Conservation (phyloP, 64 coral and sea anemone species). For the Trachythela sp. region DNA sequence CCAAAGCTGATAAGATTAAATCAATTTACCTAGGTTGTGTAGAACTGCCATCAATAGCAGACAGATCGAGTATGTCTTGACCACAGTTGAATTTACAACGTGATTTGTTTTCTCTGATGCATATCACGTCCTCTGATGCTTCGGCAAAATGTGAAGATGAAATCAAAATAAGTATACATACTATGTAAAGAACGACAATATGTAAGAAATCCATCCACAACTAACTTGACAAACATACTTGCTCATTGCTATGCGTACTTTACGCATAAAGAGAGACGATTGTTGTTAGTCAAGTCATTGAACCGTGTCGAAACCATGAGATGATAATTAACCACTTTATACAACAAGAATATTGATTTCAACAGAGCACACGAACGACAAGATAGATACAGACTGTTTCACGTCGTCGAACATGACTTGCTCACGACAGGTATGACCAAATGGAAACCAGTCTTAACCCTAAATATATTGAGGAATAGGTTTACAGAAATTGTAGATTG, state of each 20-base stretch:
- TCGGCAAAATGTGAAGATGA: not conserved
- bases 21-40: not conserved
- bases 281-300: not conserved
- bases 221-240: not conserved
- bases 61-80: not conserved
- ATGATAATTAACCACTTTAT: not conserved
- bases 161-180: not conserved
- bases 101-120: not conserved
- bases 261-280: not conserved
- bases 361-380: not conserved
- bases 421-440: too few relatives aligned
- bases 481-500: too few relatives aligned
- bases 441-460: too few relatives aligned
- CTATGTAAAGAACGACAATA: not conserved
- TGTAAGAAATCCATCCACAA: not conserved
- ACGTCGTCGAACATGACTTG: too few relatives aligned
- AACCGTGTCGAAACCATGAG: not conserved
- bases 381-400: too few relatives aligned
- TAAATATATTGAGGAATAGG: too few relatives aligned
- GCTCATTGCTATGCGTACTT: not conserved
- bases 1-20: too few relatives aligned
- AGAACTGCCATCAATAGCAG: not conserved
- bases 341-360: not conserved
- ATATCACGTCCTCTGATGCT: not conserved
- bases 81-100: not conserved